Evolutionary conservation across 2,797 vertebrate genomes (phyloP), one percentile per base, ranked within the genome.

Genomic region (Babyrousa celebensis): DNA sequence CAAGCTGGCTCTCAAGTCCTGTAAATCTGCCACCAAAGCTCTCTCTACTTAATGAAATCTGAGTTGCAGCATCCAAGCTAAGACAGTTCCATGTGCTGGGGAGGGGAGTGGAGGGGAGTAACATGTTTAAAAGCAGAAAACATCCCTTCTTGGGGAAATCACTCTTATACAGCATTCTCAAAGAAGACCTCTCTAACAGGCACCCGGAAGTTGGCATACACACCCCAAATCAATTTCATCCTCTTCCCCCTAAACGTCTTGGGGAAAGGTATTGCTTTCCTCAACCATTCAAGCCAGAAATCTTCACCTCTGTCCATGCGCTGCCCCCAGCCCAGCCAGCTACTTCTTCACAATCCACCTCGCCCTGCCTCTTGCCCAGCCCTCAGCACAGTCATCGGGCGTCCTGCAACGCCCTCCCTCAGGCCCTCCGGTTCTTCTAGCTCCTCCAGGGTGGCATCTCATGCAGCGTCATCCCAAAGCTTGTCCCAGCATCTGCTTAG

Each of bases 1-100:
- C 78, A 82, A 72, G 74, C 89, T 72, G 70, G 27, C 54, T 68
- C 43, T 58, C 65, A 7, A 89, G 74, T 70, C 91, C 74, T 84
- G 17, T 56, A 70, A 67, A 75, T 58, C 78, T 95, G 95, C 79
- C 56, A 20, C 43, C 5, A 32, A 52, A 7, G 48, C 54, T 18
- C 79, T 88, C 65, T 36, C 36, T 29, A 63, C 60, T 78, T 77
- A 56, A 85, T 43, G 58, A 83, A 85, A 12, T 91, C 85, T 14
- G 62, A 93, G 65, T 21, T 48, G n/a, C 58, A n/a, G 90, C 32
- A 75, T 82, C 52, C 89, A 65, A 12, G 21, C 87, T 60, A 74
- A 36, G 93, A 52, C 16, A 4, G 21, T 54, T 67, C 4, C 29
- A 3, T 27, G 15, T 58, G 32, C 58, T 15, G 15, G 21, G 15